These are phyloP conservation scores for Sternarchorhynchus goeldii DNA, from an alignment of 2,797 vertebrate genomes.

Conservation along the genomic window DNA sequence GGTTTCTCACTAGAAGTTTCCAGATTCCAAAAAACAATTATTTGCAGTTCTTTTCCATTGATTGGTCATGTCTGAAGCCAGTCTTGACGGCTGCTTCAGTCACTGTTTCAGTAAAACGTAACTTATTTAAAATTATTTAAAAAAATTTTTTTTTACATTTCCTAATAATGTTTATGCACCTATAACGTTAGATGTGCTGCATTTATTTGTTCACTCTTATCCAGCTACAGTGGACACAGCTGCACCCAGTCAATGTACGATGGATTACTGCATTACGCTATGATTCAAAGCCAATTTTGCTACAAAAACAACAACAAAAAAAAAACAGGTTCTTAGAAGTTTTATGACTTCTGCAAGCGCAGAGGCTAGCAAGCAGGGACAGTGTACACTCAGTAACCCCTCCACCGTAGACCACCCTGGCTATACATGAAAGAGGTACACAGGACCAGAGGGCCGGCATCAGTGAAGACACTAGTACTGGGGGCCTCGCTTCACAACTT, in stretches of 20 bases:
- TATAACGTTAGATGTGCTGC: not conserved
- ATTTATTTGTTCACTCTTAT: not conserved
- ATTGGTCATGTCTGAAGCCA: no score
- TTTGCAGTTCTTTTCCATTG: no score
- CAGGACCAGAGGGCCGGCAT: not conserved
- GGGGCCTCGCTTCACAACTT: not conserved
- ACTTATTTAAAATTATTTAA: no score
- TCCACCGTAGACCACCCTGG: not conserved
- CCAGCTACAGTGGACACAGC: not conserved
- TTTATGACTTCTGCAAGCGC: slow-evolving; percentile 5
- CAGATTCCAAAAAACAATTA: no score
- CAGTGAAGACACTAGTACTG: not conserved
- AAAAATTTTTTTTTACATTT: not conserved
- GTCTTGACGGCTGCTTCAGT: no score
- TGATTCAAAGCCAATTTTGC: not conserved
- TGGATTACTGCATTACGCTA: not conserved
- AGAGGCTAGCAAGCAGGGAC: not conserved
- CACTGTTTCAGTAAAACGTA: not conserved
- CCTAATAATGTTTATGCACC: not conserved
- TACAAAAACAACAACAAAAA: not conserved
- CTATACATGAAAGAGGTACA: not conserved
- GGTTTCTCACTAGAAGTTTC: not conserved
- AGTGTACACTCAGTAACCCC: not conserved
- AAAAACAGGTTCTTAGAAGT: slow-evolving; percentile 1
- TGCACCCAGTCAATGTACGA: not conserved